Percentiles rank a stretch among this genome's conserved stretches.
Evolutionary conservation across 2,113 vertebrate species (phyloP).

Genomic region (Bos javanicus): DNA sequence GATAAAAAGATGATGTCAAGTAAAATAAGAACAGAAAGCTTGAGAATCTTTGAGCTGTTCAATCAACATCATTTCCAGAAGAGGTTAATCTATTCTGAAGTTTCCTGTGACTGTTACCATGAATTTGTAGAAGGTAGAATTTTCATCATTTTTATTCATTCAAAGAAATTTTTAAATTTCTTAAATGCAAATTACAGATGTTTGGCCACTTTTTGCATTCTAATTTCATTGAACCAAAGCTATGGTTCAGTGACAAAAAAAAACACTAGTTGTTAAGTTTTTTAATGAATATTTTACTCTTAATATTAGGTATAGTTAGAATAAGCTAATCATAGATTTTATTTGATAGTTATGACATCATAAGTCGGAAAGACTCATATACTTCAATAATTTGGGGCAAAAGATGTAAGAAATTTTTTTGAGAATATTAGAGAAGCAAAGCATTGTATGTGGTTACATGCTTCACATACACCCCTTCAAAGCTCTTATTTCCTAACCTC

Average conservation of each 20-base stretch:
- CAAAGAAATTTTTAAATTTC: not conserved
- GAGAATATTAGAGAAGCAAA: not conserved
- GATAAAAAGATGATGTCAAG: not conserved
- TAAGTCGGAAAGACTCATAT: not conserved
- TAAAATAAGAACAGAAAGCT: not conserved
- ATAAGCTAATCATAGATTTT: not conserved
- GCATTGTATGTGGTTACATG: fast-evolving
- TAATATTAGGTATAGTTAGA: not conserved
- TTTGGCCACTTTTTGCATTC: not conserved
- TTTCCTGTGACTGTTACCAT: not conserved
- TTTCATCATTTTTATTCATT: not conserved
- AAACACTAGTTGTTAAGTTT: not conserved
- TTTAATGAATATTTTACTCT: not conserved
- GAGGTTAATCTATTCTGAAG: fast-evolving
- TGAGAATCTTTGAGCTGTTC: not conserved
- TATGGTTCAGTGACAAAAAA: not conserved
- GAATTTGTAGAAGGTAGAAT: not conserved
- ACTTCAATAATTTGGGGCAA: not conserved
- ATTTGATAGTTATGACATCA: not conserved
- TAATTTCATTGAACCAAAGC: not conserved
- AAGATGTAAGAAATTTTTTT: not conserved
- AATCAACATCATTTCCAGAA: not conserved
- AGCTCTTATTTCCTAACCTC: not conserved
- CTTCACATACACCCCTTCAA: fast-evolving
- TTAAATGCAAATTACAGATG: not conserved